Conservation (phyloP, 2,797 vertebrate species). For the Sitta carolinensis region DNA sequence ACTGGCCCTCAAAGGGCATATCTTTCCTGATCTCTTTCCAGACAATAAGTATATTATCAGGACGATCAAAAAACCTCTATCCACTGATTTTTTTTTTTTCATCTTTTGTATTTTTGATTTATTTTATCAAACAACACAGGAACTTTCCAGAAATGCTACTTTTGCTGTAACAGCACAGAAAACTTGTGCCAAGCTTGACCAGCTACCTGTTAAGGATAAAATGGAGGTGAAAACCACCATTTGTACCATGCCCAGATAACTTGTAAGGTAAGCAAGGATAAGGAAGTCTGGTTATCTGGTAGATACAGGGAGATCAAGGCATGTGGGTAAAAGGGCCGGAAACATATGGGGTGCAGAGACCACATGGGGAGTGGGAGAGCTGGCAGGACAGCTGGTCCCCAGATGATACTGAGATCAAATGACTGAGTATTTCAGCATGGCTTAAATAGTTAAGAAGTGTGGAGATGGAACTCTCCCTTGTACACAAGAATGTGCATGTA, state of each 20-base stretch:
- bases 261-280: conserved; percentile 17
- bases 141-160: neutral
- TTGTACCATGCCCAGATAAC: neutral
- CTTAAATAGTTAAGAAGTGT: conserved; percentile 44
- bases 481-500: neutral
- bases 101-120: neutral
- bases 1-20: neutral
- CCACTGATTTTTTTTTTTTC: neutral
- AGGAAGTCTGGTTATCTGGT: conserved; percentile 5
- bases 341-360: conserved; percentile 64
- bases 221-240: neutral
- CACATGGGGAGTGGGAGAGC: conserved; percentile 60
- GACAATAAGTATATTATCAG: neutral
- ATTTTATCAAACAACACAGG: neutral
- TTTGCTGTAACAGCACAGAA: neutral
- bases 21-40: neutral
- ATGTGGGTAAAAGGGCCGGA: conserved; percentile 59
- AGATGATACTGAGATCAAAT: conserved; percentile 68
- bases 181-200: neutral
- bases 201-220: neutral
- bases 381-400: conserved; percentile 56
- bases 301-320: conserved; percentile 51
- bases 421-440: conserved; percentile 60
- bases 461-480: conserved; percentile 44
- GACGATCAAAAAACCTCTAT: neutral